Conservation (phyloP, 2,797 vertebrate genomes). For the Platyrinchus mystaceus region DNA sequence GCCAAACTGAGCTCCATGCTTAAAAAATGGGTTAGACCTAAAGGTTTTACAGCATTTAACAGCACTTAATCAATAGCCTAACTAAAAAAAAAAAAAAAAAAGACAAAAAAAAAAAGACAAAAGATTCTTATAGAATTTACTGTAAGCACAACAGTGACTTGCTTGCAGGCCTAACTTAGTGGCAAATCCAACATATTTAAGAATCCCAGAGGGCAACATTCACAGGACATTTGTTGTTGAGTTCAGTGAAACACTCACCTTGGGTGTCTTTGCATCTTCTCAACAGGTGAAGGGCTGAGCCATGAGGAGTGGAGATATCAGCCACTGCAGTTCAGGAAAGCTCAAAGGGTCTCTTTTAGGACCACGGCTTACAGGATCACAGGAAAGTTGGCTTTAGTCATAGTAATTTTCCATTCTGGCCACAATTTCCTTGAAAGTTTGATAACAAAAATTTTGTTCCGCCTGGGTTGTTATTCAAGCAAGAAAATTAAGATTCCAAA, state of each 20-base stretch:
- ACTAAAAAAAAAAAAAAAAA: neutral
- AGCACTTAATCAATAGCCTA: neutral
- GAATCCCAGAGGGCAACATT: too few relatives aligned
- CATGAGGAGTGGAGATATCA: neutral
- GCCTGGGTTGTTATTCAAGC: neutral
- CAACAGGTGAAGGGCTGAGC: neutral
- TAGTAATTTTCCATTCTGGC: neutral
- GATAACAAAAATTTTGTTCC: neutral
- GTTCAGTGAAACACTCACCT: fast-evolving
- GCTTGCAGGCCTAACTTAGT: neutral
- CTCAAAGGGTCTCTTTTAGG: neutral
- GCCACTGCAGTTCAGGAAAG: neutral
- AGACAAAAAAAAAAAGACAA: neutral
- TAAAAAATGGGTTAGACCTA: neutral
- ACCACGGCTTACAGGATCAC: neutral
- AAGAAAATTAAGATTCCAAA: neutral
- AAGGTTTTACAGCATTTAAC: neutral
- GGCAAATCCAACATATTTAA: neutral
- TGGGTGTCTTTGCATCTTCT: neutral
- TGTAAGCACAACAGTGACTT: neutral
- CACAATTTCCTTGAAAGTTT: neutral
- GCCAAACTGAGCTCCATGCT: neutral
- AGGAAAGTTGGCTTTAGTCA: neutral
- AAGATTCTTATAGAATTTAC: neutral
- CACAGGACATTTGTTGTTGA: neutral